Evolutionary conservation across 2,888 invertebrate species (phyloP), one percentile per base, ranked within the genome.

Genomic region (Ennomos fuscantarius): DNA sequence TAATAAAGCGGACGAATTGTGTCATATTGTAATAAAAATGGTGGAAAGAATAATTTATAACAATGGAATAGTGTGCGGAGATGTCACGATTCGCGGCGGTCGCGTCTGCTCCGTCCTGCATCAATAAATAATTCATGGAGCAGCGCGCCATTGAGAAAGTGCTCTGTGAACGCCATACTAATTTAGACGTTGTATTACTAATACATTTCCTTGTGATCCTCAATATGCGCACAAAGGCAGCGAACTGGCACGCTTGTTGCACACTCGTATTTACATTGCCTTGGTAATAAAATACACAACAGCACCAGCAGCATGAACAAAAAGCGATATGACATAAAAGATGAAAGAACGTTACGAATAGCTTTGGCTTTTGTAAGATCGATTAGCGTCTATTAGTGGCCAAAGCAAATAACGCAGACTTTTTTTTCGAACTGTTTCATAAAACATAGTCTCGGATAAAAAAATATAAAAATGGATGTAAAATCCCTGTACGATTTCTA

Each of bases 111-210:
- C 72, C 72, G 64, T 70, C 73, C 74, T 71, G 69, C 84, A 89
- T 90, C 79, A 87, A 91, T 92, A 86, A 91, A 91, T 92, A 86
- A 91, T 91, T 88, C 91, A 91, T 89, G 81, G 69, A 72, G 79
- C 86, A 84, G 80, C 86, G 87, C 83, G 78, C 87, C 90, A 90
- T 91, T 89, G 90, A 89, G 90, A 90, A 89, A 91, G 90, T 89
- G 82, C 84, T 87, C 79, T 87, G 89, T 87, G 90, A 87, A 85
- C 85, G 85, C 78, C 79, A 90, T 91, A 90, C 89, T 87, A 89
- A 91, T 89, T 85, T 79, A 73, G 69, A 74, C 76, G 78, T 80
- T 82, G 83, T 84, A 84, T 86, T 80, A 78, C 78, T 82, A 81
- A 82, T 81, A 81, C 76, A 79, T 80, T 83, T 78, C 77, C 80